A percentile compares a stretch with the other conserved stretches of the same genome.
Evolutionary conservation across 1,140 invertebrate genomes (phyloP).

Genomic region (Lithobius niger): DNA sequence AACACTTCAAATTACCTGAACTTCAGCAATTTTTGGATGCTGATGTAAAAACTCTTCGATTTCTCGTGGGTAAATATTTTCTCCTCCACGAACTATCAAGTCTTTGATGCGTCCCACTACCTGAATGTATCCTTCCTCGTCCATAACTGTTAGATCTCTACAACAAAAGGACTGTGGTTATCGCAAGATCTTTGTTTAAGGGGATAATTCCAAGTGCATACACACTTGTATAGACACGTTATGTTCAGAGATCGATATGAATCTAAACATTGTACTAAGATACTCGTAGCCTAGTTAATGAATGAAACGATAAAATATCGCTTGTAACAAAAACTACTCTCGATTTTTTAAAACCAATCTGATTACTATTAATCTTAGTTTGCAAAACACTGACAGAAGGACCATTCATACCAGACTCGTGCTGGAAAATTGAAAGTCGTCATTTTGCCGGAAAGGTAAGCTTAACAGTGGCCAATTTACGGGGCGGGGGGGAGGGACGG

Average conservation of each 20-base stretch:
- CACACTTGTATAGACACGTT: not conserved
- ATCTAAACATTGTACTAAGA: not conserved
- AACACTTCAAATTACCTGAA: too few relatives aligned
- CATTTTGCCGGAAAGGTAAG: too few relatives aligned
- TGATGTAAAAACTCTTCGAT: slow-evolving; percentile 40
- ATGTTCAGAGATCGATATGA: not conserved
- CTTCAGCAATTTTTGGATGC: slow-evolving; percentile 38
- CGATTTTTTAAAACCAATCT: too few relatives aligned
- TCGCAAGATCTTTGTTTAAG: not conserved
- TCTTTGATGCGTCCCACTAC: slow-evolving; percentile 42
- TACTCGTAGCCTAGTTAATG: not conserved
- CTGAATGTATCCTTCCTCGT: slow-evolving; percentile 37
- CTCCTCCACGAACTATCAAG: slow-evolving; percentile 44
- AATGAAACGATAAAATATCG: not conserved
- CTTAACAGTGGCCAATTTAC: too few relatives aligned
- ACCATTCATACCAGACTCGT: too few relatives aligned
- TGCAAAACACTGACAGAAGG: too few relatives aligned
- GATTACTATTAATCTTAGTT: too few relatives aligned
- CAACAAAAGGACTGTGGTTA: slow-evolving; percentile 8
- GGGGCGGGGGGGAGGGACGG: too few relatives aligned
- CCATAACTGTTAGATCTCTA: slow-evolving; percentile 40
- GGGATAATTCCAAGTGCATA: not conserved
- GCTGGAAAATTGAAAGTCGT: too few relatives aligned
- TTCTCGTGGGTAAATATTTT: slow-evolving; percentile 42
- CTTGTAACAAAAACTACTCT: not conserved